These are phyloP conservation scores for Hemibagrus guttatus DNA, from an alignment of 2,797 vertebrate species.

Conservation along the genomic window DNA sequence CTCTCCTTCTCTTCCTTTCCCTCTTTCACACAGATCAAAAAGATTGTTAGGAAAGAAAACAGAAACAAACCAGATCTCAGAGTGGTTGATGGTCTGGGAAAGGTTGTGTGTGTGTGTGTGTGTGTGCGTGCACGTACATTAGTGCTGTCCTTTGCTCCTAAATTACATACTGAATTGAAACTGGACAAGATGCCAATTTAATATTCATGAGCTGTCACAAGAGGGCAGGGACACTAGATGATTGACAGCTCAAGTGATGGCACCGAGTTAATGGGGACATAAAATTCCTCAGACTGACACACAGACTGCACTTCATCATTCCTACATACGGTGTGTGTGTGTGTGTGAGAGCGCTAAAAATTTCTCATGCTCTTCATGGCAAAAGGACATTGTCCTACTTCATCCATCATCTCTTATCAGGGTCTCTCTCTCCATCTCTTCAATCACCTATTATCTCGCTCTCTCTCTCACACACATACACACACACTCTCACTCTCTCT, in stretches of 20 bases:
- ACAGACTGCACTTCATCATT: not conserved
- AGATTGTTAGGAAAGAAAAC: not conserved
- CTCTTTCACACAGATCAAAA: not conserved
- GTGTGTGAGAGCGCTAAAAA: not conserved
- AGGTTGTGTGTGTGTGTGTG: not conserved
- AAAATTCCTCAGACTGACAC: not conserved
- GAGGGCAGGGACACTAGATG: not conserved
- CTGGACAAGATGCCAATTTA: not conserved
- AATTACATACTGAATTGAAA: not conserved
- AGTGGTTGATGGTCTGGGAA: not conserved
- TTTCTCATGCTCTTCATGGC: not conserved
- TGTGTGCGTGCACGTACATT: not conserved
- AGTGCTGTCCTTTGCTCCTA: not conserved
- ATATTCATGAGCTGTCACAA: not conserved
- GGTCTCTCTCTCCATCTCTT: not conserved
- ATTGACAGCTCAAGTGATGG: not conserved
- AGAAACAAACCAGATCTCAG: not conserved
- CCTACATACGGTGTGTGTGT: not conserved
- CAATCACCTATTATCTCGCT: not conserved
- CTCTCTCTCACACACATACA: not conserved
- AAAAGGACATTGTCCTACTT: not conserved
- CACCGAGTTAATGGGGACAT: not conserved
- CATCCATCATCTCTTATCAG: not conserved
- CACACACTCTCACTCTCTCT: not conserved
- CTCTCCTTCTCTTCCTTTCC: too few relatives aligned